phyloP scores from a whole-genome alignment of 1,140 invertebrate species.

The Asbolus verrucosus region DNA sequence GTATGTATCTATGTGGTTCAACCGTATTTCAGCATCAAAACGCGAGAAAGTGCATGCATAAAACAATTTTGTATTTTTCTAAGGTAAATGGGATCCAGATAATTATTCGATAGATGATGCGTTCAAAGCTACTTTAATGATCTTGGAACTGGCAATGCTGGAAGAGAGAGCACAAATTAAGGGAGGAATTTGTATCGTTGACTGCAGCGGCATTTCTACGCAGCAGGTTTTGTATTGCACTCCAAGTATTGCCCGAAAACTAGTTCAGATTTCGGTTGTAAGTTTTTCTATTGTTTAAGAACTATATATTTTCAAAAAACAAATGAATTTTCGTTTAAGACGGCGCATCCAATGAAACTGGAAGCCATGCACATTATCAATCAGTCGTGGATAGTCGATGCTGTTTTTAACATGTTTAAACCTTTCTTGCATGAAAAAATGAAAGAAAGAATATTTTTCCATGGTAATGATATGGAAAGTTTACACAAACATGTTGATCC shows the following conservation, averaged over 20 bases:
- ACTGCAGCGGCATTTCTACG: conserved; percentile 75
- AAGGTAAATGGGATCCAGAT: conserved; percentile 78
- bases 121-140: conserved; percentile 75
- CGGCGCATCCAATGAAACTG: conserved; percentile 78
- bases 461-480: conserved; percentile 78
- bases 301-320: too few species aligned
- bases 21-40: neutral
- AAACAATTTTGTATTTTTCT: too few species aligned
- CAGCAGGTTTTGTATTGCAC: conserved; percentile 78
- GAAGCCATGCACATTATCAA: conserved; percentile 80
- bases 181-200: conserved; percentile 78
- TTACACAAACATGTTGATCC: conserved; percentile 79
- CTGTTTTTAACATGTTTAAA: conserved; percentile 80
- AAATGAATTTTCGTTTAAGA: too few species aligned
- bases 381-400: conserved; percentile 83
- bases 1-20: conserved; percentile 65
- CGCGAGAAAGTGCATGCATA: neutral
- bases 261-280: conserved; percentile 74
- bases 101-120: conserved; percentile 74
- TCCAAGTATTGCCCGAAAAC: conserved; percentile 72
- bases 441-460: conserved; percentile 77
- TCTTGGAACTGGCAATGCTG: conserved; percentile 76
- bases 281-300: too few species aligned
- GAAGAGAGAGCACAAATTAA: conserved; percentile 78
- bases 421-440: conserved; percentile 76